phyloP scores from a whole-genome alignment of 2,113 vertebrate species.

The Crotalus helleri region DNA sequence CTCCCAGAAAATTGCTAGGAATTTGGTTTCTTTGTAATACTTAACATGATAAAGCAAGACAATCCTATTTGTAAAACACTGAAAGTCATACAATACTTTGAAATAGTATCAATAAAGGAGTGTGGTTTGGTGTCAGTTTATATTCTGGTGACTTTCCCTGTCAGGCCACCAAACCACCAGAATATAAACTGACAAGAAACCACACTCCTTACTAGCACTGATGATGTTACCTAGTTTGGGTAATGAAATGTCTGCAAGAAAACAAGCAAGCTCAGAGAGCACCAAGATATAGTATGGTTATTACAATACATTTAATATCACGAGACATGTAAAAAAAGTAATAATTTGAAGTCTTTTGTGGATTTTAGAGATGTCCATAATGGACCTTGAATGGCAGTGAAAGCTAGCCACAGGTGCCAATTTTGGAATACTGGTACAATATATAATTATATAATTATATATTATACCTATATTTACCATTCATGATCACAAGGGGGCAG shows the following conservation, averaged over 20 bases:
- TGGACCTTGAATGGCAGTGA: neutral
- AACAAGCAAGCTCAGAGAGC: too few relatives aligned
- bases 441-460: neutral
- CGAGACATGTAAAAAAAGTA: neutral
- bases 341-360: neutral
- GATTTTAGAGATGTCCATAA: neutral
- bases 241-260: too few relatives aligned
- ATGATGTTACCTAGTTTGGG: too few relatives aligned
- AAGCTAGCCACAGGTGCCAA: neutral
- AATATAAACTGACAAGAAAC: too few relatives aligned
- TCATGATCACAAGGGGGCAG: constrained; percentile 52
- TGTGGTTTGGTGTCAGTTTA: neutral
- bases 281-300: neutral
- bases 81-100: neutral
- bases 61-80: neutral
- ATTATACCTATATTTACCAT: neutral
- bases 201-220: too few relatives aligned
- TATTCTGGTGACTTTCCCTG: too few relatives aligned
- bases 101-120: neutral
- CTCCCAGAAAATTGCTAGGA: neutral
- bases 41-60: neutral
- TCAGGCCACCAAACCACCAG: too few relatives aligned
- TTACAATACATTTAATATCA: neutral
- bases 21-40: neutral
- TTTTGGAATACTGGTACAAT: neutral